Percentiles rank a stretch among this genome's conserved stretches.
Conservation (phyloP, 2,888 invertebrate genomes). For the Mystacides longicornis region DNA sequence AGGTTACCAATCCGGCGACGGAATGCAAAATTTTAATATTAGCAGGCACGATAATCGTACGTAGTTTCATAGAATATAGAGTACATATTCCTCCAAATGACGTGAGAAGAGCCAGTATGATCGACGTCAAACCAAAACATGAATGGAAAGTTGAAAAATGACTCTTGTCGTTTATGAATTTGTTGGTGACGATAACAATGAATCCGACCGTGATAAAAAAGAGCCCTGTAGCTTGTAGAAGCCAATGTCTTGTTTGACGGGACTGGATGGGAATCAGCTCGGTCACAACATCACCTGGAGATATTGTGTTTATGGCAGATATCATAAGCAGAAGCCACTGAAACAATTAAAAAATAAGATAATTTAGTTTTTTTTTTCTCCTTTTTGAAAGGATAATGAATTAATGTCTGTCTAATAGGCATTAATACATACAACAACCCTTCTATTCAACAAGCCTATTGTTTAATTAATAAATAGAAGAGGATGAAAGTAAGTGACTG, state of each 20-base stretch:
- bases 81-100: slow-evolving; percentile 43
- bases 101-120: slow-evolving; percentile 39
- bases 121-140: slow-evolving; percentile 41
- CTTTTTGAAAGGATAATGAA: too few relatives aligned
- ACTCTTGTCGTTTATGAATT: slow-evolving; percentile 34
- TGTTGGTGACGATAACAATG: slow-evolving; percentile 40
- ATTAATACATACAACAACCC: too few relatives aligned
- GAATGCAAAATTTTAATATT: slow-evolving; percentile 45
- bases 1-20: slow-evolving; percentile 39
- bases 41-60: slow-evolving; percentile 41
- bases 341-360: slow-evolving; percentile 4
- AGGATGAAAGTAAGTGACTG: too few relatives aligned
- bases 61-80: slow-evolving; percentile 42
- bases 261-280: slow-evolving; percentile 47
- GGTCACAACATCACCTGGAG: slow-evolving; percentile 45
- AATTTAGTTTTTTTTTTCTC: not conserved
- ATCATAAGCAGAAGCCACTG: slow-evolving; percentile 48
- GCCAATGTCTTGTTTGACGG: slow-evolving; percentile 46
- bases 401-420: too few relatives aligned
- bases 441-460: too few relatives aligned
- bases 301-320: slow-evolving; percentile 43
- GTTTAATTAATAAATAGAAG: too few relatives aligned
- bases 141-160: slow-evolving; percentile 42
- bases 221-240: slow-evolving; percentile 38
- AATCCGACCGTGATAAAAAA: slow-evolving; percentile 37